Base-by-base conservation (phyloP, 2,888 invertebrate species). In the Oxyteleia sp. region DNA sequence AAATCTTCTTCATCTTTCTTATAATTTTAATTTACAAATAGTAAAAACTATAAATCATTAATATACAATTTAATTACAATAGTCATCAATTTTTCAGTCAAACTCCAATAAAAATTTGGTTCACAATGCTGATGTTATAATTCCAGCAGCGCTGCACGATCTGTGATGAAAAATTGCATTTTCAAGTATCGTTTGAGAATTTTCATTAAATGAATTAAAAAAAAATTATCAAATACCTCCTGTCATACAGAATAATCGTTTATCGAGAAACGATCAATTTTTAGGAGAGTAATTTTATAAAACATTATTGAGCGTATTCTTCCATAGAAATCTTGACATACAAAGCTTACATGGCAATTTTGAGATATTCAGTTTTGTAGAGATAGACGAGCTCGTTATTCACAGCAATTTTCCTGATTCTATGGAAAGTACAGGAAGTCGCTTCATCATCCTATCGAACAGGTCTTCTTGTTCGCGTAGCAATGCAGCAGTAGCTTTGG, bases 381-480 rank as follows among this genome's bases (percentile, higher is more conserved):
- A 66, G 78, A 83, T 83, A 78, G 78, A 83, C 78, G 82, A 83
- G 74, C 78, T 74, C 78, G 82, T 78, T 83, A 78, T 82, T 82
- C 72, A 78, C 78, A 78, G 82, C 78, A 83, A 83, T 78, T 82
- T 82, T 82, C 78, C 82, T 72, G 78, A 82, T 82, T 78, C 82
- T 74, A 78, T 82, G 78, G 82, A 78, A 78, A 82, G 72, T 82
- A 76, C 72, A 82, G 82, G 82, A 78, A 82, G 78, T 78, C 82
- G 82, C 82, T 82, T 74, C 76, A 82, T 82, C 82, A 82, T 82
- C 61, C 76, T 78, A 82, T 82, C 82, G 78, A 82, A 74, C 82
- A 72, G 72, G 78, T 82, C 82, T 75, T 55, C 81, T 72, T 76
- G 82, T 72, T 66, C 82, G 43, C 55, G 69, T 71, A 71, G 75